A percentile compares a stretch with the other conserved stretches of the same genome.
These are phyloP conservation scores for Batillaria attramentaria DNA, from an alignment of 1,140 invertebrate genomes.

Conservation along the genomic window DNA sequence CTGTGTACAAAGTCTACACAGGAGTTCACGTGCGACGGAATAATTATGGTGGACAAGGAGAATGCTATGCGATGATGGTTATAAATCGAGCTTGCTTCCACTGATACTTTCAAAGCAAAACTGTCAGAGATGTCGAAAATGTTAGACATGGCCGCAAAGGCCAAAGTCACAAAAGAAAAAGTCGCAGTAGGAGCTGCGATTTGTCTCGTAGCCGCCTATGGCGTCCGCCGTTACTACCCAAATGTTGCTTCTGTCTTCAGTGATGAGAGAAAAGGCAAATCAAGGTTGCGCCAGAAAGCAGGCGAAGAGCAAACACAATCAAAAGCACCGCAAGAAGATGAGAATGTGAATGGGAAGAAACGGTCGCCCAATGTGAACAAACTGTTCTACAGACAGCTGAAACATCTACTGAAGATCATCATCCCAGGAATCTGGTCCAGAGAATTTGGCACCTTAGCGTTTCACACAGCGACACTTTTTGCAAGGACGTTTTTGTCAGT, in stretches of 20 bases:
- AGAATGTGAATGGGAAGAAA: constrained; percentile 41
- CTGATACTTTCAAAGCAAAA: background rate
- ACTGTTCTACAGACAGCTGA: constrained; percentile 85
- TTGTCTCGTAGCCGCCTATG: constrained; percentile 58
- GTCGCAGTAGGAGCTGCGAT: constrained; percentile 51
- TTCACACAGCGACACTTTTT: constrained; percentile 91
- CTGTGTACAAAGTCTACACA: constrained; percentile 22
- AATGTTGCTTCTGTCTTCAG: constrained; percentile 42
- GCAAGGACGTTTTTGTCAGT: constrained; percentile 96
- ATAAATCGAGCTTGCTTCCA: background rate
- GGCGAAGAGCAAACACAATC: background rate
- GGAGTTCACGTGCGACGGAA: constrained; percentile 13
- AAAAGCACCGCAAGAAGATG: constrained; percentile 24
- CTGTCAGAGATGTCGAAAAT: constrained; percentile 58
- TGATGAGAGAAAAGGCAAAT: constrained; percentile 15
- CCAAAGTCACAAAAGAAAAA: constrained; percentile 52
- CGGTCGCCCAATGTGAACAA: constrained; percentile 76
- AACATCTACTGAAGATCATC: constrained; percentile 89
- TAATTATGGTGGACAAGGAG: constrained; percentile 5
- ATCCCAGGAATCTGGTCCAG: constrained; percentile 87
- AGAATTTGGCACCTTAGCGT: constrained; percentile 84
- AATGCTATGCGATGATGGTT: background rate
- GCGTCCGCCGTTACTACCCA: constrained; percentile 53
- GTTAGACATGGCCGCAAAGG: constrained; percentile 45
- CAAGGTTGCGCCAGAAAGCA: constrained; percentile 2